Evolutionary conservation across 2,797 vertebrate species (phyloP), one percentile per base, ranked within the genome.

Genomic region (Corythornis leucogaster): DNA sequence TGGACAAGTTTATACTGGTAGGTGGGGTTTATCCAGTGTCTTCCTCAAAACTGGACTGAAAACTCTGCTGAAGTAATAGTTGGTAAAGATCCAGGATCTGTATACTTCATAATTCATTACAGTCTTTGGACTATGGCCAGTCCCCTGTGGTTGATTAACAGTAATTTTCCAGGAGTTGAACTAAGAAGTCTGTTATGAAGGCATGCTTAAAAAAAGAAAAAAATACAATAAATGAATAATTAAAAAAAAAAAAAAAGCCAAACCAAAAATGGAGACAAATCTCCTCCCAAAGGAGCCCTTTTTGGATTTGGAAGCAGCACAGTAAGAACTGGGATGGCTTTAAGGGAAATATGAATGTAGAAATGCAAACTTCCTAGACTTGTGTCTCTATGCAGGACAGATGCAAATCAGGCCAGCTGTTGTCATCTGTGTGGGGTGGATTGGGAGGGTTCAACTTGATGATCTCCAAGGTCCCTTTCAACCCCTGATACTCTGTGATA

Each of bases 111-210:
- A 80, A 83, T 59, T 92, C 55, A 73, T 73, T 62, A 45, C 76
- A 85, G 51, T 48, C 51, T 92, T 87, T 66, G 83, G 35, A 66
- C 30, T 25, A 45, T 25, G 50, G 68, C 45, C 51, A 85, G 24
- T 77, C 8, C 0, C 4, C 9, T 48, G 28, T 38, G 79, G 26
- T 54, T 80, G 85, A 80, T 63, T 78, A 85, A 69, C 40, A 78
- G 20, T 26, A 74, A 62, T 92, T 95, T 95, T 91, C 67, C 73
- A 87, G 79, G 46, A 92, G 58, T 85, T 89, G 79, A 88, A 74
- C 28, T 61, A n/a, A 1, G 0, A 87, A 75, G 22, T 59, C 61
- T 30, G 11, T 28, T 33, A 59, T 12, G 18, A 69, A 83, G 17
- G 6, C 8, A 63, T 28, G 17, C 31, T 42, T 15, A 2, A 20